Percentiles rank a stretch among this genome's conserved stretches.
Conservation (phyloP, 1,140 invertebrate species). For the Halesus radiatus region DNA sequence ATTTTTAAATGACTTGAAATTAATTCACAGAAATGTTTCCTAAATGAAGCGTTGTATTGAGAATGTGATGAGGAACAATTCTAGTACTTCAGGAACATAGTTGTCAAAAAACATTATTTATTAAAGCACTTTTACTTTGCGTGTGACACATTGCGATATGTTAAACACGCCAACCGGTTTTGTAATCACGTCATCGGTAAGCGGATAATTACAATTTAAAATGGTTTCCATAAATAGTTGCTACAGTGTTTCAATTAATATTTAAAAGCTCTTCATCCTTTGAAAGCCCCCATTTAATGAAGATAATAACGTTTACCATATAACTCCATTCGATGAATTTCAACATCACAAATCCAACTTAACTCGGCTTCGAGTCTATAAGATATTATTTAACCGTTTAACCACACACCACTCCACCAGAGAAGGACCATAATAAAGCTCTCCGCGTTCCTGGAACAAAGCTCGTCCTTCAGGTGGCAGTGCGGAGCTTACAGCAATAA, state of each 20-base stretch:
- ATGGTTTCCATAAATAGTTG: too few relatives aligned
- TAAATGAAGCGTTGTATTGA: too few relatives aligned
- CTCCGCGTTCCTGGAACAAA: conserved; percentile 17
- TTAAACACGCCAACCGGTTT: too few relatives aligned
- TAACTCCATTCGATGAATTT: neutral
- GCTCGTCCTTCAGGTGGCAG: conserved; percentile 9
- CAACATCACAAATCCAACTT: neutral
- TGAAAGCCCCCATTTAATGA: neutral
- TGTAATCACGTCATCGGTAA: too few relatives aligned
- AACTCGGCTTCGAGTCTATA: neutral
- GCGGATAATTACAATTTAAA: too few relatives aligned
- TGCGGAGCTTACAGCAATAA: conserved; percentile 25
- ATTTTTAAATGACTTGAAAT: too few relatives aligned
- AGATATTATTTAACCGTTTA: conserved; percentile 8
- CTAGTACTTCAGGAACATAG: too few relatives aligned
- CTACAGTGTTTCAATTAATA: neutral
- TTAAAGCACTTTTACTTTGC: too few relatives aligned
- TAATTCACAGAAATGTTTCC: too few relatives aligned
- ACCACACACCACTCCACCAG: neutral
- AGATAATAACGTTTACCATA: neutral
- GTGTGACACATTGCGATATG: too few relatives aligned
- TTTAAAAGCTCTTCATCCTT: neutral
- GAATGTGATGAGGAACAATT: too few relatives aligned
- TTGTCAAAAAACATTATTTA: too few relatives aligned
- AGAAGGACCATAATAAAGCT: neutral